Evolutionary conservation across 2,797 vertebrate genomes (phyloP).

Genomic region (Hypotaenidia okinawae): DNA sequence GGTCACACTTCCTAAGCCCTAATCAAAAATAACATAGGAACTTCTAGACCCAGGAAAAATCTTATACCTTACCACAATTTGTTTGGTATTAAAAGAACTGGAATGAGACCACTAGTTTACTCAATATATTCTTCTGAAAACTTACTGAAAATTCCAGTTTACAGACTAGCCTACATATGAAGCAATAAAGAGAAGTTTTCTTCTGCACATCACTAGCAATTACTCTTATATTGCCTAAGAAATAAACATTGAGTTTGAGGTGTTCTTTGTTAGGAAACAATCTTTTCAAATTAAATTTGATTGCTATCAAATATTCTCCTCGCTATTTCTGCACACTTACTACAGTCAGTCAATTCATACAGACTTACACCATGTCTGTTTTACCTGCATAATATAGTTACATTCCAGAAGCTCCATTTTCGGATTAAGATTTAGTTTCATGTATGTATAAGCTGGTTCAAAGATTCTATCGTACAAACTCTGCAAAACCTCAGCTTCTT

Average conservation of each 20-base stretch:
- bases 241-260: not conserved
- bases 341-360: not conserved
- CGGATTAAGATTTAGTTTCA: constrained; percentile 81
- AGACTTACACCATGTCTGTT: not conserved
- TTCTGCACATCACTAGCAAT: not conserved
- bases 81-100: not conserved
- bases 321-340: not conserved
- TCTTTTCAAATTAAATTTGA: not conserved
- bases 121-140: not conserved
- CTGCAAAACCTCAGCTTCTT: constrained; percentile 77
- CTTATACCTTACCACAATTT: not conserved
- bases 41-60: not conserved
- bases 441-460: constrained; percentile 78
- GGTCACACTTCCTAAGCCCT: not conserved
- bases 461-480: constrained; percentile 81
- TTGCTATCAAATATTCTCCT: not conserved
- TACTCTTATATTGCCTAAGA: not conserved
- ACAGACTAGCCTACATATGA: not conserved
- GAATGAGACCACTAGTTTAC: not conserved
- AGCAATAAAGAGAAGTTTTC: not conserved
- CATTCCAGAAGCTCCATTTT: constrained; percentile 81
- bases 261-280: not conserved
- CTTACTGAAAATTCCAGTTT: not conserved
- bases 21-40: not conserved
- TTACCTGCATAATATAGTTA: constrained; percentile 80